A percentile compares a stretch with the other conserved stretches of the same genome.
These are phyloP conservation scores for Aphaenogaster rudis DNA, from an alignment of 1,140 invertebrate genomes.

Conservation along the genomic window DNA sequence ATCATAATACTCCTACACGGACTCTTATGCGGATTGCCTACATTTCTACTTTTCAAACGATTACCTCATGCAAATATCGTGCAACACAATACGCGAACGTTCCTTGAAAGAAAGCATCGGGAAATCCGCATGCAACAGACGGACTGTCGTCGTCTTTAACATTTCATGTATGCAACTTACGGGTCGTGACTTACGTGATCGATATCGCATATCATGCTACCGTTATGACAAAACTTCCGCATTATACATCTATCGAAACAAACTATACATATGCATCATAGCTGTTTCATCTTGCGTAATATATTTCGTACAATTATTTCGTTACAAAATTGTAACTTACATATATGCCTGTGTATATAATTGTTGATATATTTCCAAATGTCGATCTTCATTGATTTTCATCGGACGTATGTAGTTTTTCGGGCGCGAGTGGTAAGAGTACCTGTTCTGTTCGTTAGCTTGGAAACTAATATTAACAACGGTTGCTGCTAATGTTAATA, in stretches of 20 bases:
- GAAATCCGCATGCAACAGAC: constrained; percentile 54
- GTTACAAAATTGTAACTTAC: neutral
- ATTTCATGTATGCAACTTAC: constrained; percentile 59
- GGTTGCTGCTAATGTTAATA: neutral
- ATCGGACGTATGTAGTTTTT: neutral
- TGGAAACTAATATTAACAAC: neutral
- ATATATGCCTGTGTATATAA: neutral
- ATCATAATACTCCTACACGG: neutral
- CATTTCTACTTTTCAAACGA: constrained; percentile 1
- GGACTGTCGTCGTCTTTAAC: constrained; percentile 65
- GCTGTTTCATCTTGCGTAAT: neutral
- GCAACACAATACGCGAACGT: constrained; percentile 5
- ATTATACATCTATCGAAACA: constrained; percentile 47
- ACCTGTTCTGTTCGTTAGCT: neutral
- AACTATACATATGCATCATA: neutral
- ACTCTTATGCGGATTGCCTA: neutral
- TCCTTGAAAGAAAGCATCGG: constrained; percentile 39
- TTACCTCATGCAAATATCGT: neutral
- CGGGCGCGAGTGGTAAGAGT: neutral
- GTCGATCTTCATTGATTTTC: neutral
- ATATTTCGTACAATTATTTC: neutral
- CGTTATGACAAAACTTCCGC: constrained; percentile 54
- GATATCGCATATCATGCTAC: constrained; percentile 50
- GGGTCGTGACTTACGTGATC: constrained; percentile 56
- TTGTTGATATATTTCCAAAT: neutral